Base-by-base conservation (phyloP, 2,113 vertebrate species). In the Willisornis vidua region DNA sequence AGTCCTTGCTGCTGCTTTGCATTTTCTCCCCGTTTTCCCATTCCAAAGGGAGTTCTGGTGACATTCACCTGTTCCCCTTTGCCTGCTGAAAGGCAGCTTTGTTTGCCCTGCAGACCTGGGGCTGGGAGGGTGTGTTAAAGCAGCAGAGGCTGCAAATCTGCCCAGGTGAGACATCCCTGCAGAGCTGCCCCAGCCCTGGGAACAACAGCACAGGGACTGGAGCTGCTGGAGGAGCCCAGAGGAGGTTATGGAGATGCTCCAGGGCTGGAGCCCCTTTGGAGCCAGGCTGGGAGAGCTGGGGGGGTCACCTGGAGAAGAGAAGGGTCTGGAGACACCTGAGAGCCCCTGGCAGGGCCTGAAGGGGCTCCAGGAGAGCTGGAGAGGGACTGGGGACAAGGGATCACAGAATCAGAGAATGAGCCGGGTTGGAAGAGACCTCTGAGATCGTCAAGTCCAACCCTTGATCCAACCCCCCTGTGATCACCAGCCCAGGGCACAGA, bases 41-140 rank as follows among this genome's bases (percentile, higher is more conserved):
- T 18, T 19, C 29, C n/a, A 10, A 51, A 39, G 39, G 46, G 46
- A 25, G 28, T 82, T 65, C 54, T 65, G 63, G 17, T 16, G 25
- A 59, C 55, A 57, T 6, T 10, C 33, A 80, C 10, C 72, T 68
- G 39, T 76, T 1, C 25, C 48, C 51, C 48, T 37, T 33, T 37
- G 57, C 61, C 58, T 71, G n/a, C 58, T 71, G n/a, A 29, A 29
- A 10, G 59, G 12, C 68, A 39, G 18, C 6, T 5, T 3, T 17
- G 3, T 22, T 12, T 0, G 12, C 29, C 31, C 14, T 3, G 35
- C 24, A 49, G 54, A 5, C 8, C 13, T 6, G 15, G 0, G 10
- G 26, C 3, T 2, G 15, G 49, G 70, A 70, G 48, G 45, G 37
- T 10, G 13, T 13, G 24, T 25, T 18, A 54, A 61, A 9, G 37